phyloP scores from a whole-genome alignment of 92 coral and sea anemone genomes.

The Phymanthus crucifer region DNA sequence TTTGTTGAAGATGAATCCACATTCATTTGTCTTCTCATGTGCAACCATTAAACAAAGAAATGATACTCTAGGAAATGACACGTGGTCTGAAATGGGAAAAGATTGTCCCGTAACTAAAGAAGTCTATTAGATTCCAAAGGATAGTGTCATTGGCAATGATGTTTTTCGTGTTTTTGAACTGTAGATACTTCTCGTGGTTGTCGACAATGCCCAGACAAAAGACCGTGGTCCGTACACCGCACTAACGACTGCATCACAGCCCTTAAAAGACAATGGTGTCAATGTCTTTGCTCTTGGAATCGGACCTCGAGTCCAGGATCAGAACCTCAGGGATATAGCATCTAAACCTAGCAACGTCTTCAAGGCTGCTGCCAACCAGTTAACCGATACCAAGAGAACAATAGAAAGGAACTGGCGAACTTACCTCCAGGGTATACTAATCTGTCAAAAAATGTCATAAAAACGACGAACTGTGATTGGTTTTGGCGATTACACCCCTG shows the following conservation, averaged over 20 bases:
- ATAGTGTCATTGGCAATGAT: too few species aligned
- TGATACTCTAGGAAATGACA: too few species aligned
- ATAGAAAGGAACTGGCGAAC: conserved; percentile 41
- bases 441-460: too few species aligned
- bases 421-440: conserved; percentile 48
- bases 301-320: conserved; percentile 40
- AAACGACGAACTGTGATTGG: too few species aligned
- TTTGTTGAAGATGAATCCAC: too few species aligned
- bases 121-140: not conserved
- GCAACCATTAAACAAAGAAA: too few species aligned
- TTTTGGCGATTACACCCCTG: too few species aligned
- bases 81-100: too few species aligned
- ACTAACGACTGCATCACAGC: conserved; percentile 48
- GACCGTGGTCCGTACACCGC: conserved; percentile 57
- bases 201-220: conserved; percentile 52
- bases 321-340: conserved; percentile 49
- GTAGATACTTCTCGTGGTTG: conserved; percentile 60
- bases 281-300: conserved; percentile 55
- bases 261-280: conserved; percentile 51
- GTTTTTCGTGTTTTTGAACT: not conserved
- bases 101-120: too few species aligned
- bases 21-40: too few species aligned
- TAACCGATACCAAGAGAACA: conserved; percentile 32
- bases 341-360: conserved; percentile 44
- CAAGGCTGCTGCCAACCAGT: conserved; percentile 28